Base-by-base conservation (phyloP, 2,113 vertebrate species). In the Syngnathus typhle region DNA sequence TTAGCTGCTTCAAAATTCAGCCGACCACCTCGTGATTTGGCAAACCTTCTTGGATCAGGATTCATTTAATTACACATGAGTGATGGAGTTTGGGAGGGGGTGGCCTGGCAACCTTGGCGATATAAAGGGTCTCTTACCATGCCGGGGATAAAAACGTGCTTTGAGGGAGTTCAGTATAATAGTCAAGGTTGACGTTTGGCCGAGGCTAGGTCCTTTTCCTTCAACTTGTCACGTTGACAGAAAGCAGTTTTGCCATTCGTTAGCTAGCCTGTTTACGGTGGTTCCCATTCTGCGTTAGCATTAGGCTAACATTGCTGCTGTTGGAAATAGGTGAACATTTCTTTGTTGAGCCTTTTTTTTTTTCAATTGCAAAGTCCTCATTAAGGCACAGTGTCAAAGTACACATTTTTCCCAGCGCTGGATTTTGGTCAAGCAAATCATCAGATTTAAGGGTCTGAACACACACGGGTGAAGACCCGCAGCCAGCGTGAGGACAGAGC, bases 11-110 rank as follows among this genome's bases (percentile, higher is more conserved):
- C 64, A 64, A 69, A 82, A 66, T 80, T 80, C 60, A 73, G 52
- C 55, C 74, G 82, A 81, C 86, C 77, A 77, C 82, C 80, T 77
- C 72, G 72, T 82, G 74, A 70, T 16, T 37, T 90, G 88, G 88
- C 84, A 91, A 90, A 84, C 82, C 67, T 71, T 68, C 75, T 61
- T 43, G 37, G 82, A 81, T 70, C 64, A 61, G 74, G 77, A 85
- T 88, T 85, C 71, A 80, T 87, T 87, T 88, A 87, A 90, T 90
- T 81, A 81, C 81, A 84, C 74, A 89, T 88, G 85, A 87, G 82
- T 82, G 82, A 90, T 86, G 88, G 88, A 84, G 84, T 84, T 82
- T 72, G 76, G 16, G 85, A 86, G 80, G 76, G 74, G 12, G 72
- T 75, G 81, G 72, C 73, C 82, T 79, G 80, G 79, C 69, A 72